Conservation (phyloP, 2,113 vertebrate genomes). For the Dunckerocampus dactyliophorus region DNA sequence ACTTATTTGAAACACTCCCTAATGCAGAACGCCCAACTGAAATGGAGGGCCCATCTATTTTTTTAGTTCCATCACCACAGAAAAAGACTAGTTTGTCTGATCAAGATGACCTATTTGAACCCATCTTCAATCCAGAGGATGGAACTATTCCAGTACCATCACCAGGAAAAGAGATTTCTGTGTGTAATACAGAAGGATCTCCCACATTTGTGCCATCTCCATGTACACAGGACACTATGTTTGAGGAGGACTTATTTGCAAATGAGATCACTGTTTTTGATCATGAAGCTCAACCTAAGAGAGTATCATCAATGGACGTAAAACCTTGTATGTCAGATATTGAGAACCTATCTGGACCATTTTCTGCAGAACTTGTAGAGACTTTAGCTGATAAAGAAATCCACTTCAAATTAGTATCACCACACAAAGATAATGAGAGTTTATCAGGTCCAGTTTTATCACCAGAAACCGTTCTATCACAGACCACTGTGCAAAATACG, state of each 20-base stretch:
- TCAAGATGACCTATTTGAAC: background rate
- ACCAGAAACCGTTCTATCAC: background rate
- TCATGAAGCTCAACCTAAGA: background rate
- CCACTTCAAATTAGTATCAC: background rate
- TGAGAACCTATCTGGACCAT: background rate
- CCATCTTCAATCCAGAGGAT: background rate
- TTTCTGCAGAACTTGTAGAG: background rate
- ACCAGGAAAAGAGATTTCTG: background rate
- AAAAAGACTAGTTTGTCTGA: background rate
- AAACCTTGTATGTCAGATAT: background rate
- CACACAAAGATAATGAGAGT: background rate
- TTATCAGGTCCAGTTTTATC: background rate
- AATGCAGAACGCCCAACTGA: background rate
- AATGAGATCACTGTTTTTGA: background rate
- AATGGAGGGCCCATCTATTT: background rate
- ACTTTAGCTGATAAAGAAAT: background rate
- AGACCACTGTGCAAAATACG: background rate
- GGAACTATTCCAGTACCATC: background rate
- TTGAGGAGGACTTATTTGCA: background rate
- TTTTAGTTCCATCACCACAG: background rate
- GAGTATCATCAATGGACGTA: background rate
- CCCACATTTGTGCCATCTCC: background rate
- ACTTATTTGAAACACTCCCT: background rate
- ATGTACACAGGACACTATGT: background rate
- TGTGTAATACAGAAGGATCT: background rate